phyloP scores from a whole-genome alignment of 2,113 vertebrate genomes.

The Vulpes lagopus region DNA sequence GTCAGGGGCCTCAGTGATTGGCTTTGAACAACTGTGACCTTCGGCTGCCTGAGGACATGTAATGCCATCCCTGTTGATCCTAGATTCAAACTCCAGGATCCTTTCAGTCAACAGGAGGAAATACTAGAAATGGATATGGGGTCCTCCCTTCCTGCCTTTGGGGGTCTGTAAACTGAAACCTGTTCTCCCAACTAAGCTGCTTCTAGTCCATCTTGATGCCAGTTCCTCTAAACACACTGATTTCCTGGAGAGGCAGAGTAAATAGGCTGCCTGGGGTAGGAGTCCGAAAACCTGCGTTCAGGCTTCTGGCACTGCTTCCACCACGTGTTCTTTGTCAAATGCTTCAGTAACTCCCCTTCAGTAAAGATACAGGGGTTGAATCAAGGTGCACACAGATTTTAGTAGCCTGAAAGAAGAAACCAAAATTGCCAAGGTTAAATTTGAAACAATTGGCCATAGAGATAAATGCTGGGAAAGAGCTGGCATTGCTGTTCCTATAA shows the following conservation, averaged over 20 bases:
- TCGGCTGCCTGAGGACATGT: conserved; percentile 7
- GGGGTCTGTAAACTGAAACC: conserved; percentile 37
- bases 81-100: conserved; percentile 26
- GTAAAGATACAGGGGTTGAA: not conserved
- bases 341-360: not conserved
- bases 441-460: not conserved
- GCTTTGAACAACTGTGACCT: conserved; percentile 29
- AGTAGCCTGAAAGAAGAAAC: not conserved
- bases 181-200: not conserved
- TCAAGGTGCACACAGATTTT: not conserved
- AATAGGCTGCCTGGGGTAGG: not conserved
- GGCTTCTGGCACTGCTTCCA: not conserved
- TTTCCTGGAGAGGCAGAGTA: conserved; percentile 14
- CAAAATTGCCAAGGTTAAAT: not conserved
- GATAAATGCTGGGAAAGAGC: no score
- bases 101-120: conserved; percentile 11
- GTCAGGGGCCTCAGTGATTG: not conserved
- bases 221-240: not conserved
- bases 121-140: not conserved
- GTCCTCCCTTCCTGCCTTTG: not conserved
- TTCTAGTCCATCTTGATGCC: not conserved
- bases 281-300: not conserved
- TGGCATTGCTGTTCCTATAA: not conserved
- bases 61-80: not conserved
- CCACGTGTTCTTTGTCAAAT: not conserved